Evolutionary conservation across 2,888 invertebrate species (phyloP).

Genomic region (Anthophora plumipes): DNA sequence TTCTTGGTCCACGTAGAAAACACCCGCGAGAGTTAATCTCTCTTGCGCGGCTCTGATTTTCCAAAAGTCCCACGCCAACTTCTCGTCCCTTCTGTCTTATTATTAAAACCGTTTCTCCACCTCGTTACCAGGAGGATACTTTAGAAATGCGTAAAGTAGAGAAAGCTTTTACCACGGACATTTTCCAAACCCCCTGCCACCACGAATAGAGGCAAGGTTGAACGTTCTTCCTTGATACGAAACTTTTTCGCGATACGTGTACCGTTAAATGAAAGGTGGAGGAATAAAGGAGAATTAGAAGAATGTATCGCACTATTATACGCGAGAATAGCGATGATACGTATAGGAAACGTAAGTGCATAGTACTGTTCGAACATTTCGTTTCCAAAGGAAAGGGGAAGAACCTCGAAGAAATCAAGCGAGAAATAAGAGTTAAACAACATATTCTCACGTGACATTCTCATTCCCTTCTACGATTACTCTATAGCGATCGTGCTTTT

Average conservation of each 20-base stretch:
- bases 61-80: neutral
- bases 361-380: conserved; percentile 35
- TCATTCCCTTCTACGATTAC: conserved; percentile 12
- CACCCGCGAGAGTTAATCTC: neutral
- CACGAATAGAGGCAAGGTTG: too few species aligned
- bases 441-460: conserved; percentile 24
- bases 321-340: too few species aligned
- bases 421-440: conserved; percentile 29
- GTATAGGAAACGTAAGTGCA: conserved; percentile 23
- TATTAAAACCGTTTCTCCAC: neutral
- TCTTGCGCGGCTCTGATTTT: neutral
- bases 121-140: neutral
- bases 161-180: neutral
- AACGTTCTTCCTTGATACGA: neutral
- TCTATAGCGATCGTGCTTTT: conserved; percentile 20
- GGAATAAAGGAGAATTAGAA: neutral
- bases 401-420: conserved; percentile 37
- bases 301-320: neutral
- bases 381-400: neutral
- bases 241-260: neutral
- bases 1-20: neutral
- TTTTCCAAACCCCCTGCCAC: neutral
- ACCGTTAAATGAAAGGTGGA: neutral
- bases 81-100: neutral
- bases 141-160: neutral